Percentiles rank a stretch among this genome's conserved stretches.
Conservation (phyloP, 2,113 vertebrate genomes). For the Sander vitreus region DNA sequence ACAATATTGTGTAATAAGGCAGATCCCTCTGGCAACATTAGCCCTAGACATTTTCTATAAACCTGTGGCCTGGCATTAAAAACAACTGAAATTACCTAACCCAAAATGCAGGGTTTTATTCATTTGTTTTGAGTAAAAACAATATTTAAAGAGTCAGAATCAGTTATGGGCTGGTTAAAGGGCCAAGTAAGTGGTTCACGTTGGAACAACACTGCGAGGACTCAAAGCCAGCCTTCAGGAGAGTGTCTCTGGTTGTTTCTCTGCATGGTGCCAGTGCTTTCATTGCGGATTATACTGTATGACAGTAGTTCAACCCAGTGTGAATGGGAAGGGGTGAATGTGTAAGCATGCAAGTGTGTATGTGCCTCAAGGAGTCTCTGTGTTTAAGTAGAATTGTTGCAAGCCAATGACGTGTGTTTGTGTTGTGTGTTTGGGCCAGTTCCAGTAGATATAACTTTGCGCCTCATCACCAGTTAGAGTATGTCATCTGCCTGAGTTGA, state of each 20-base stretch:
- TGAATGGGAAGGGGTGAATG: background rate
- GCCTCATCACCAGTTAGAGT: conserved; percentile 23
- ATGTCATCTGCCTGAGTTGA: conserved; percentile 21
- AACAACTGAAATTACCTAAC: conserved; percentile 4
- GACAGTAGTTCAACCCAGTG: conserved; percentile 25
- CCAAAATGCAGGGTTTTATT: conserved; percentile 15
- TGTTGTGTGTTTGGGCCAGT: conserved; percentile 9
- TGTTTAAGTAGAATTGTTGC: conserved; percentile 52
- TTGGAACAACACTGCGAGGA: conserved; percentile 15
- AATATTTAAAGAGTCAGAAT: conserved; percentile 3
- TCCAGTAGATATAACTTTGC: conserved; percentile 8
- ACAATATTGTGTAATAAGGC: conserved; percentile 39
- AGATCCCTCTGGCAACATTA: background rate
- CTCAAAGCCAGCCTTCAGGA: background rate
- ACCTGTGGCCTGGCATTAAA: conserved; percentile 9
- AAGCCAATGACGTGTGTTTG: conserved; percentile 15
- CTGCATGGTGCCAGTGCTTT: background rate
- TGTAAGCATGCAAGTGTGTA: conserved; percentile 23
- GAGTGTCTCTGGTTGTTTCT: background rate
- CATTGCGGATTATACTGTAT: background rate
- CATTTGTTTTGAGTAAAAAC: conserved; percentile 12
- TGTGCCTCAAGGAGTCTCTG: conserved; percentile 11
- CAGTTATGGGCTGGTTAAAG: conserved; percentile 8
- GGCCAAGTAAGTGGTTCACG: conserved; percentile 5
- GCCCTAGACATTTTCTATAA: background rate